Evolutionary conservation across 1,140 invertebrate species (phyloP), one percentile per base, ranked within the genome.

Genomic region (Acromyrmex charruanus): DNA sequence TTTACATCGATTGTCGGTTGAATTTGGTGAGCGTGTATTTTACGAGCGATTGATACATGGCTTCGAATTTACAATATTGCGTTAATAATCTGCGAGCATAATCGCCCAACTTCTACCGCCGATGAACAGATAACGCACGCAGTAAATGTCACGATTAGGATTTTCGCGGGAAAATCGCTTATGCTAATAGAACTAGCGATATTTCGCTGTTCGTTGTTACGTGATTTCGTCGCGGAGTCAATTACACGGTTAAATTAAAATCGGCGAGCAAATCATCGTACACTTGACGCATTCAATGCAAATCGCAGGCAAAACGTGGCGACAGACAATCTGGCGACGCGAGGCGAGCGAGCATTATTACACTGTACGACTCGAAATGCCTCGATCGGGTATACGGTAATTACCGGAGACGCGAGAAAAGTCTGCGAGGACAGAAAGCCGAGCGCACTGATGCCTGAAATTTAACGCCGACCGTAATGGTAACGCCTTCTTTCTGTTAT

Each of bases 181-280:
- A 77, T 65, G 59, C 18, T 79, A 49, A 49, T 65, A 44, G 39
- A 7, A 49, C 58, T 35, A 58, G 39, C 39, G 58, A 59, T 3
- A 35, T 65, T 79, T 79, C 55, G 39, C 58, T 49, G 28, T 65
- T 49, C 39, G 39, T 49, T 55, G 39, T 79, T 79, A 44, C 75
- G 59, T 65, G 59, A 65, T 65, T 63, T 77, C 39, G 75, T 79
- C 59, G 25, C 39, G 39, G 25, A 79, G 39, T 79, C 75, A 44
- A 79, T 79, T 79, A 79, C 75, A 79, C 59, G 75, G 75, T n/a
- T 79, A 79, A 79, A 75, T 79, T 79, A 79, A 31, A 79, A 21
- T 65, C 59, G 16, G 59, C 59, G 25, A 28, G 35, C 21, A 79
- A 65, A 79, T 79, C 59, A 65, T 79, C 59, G 44, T 79, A 79